phyloP scores from a whole-genome alignment of 2,888 invertebrate genomes.

The Pachliopta kotzebuea region DNA sequence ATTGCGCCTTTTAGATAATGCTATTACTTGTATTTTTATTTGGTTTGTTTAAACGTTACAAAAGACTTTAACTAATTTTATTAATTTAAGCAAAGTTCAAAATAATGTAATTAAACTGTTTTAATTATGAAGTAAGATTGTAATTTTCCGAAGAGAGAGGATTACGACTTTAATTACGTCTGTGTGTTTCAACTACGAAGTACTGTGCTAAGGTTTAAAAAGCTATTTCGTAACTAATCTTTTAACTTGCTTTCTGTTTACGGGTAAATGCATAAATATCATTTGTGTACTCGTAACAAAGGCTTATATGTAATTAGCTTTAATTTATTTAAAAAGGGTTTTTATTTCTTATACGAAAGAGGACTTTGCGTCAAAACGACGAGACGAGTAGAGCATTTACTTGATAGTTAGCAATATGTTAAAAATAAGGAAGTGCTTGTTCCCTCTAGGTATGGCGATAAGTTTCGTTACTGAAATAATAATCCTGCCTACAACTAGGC shows the following conservation, averaged over 20 bases:
- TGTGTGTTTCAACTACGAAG: not conserved
- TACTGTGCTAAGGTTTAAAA: conserved; percentile 21
- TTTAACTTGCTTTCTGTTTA: conserved; percentile 12
- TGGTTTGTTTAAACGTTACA: too few species aligned
- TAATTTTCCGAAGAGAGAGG: conserved; percentile 11
- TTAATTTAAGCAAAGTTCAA: not conserved
- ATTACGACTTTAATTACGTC: conserved; percentile 18
- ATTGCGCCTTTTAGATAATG: too few species aligned
- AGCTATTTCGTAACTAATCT: conserved; percentile 21
- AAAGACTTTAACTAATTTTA: not conserved
- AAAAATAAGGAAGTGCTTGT: too few species aligned
- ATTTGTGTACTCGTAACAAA: not conserved
- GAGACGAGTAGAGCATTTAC: too few species aligned
- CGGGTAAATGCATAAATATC: conserved; percentile 7
- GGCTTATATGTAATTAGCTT: not conserved
- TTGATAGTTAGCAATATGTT: too few species aligned
- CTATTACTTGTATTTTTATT: too few species aligned
- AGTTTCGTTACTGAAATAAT: too few species aligned
- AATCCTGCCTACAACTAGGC: too few species aligned
- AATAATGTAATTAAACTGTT: not conserved
- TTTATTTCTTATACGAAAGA: not conserved
- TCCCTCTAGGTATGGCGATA: too few species aligned
- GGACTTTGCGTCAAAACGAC: not conserved
- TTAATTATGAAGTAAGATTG: conserved; percentile 1
- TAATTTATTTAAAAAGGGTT: not conserved